Evolutionary conservation across 1,140 invertebrate genomes (phyloP).

Genomic region (Apocrypta bakeri): DNA sequence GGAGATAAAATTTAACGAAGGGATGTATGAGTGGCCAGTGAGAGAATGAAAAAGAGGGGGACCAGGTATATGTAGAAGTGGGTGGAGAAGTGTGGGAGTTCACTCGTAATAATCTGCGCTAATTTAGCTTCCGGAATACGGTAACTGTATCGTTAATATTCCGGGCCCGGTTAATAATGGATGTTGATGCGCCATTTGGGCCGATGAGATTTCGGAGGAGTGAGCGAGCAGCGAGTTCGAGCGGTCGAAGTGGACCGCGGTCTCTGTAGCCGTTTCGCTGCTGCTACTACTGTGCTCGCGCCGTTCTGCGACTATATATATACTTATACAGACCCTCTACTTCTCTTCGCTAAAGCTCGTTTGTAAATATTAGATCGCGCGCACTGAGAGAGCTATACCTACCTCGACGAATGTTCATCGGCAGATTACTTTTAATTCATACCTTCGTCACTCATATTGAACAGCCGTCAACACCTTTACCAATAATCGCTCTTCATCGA

Average conservation of each 20-base stretch:
- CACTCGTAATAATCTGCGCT: conserved; percentile 72
- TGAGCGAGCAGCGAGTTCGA: conserved; percentile 69
- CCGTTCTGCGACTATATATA: conserved; percentile 50
- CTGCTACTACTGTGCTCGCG: conserved; percentile 55
- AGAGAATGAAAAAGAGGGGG: background rate
- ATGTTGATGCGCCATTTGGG: conserved; percentile 75
- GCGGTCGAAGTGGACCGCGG: conserved; percentile 66
- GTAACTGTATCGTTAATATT: conserved; percentile 75
- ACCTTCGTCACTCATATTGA: background rate
- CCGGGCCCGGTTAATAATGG: conserved; percentile 72
- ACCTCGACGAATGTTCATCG: background rate
- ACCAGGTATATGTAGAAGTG: background rate
- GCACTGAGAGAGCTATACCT: background rate
- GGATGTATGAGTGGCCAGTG: background rate
- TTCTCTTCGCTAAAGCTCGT: conserved; percentile 60
- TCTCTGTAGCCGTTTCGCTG: conserved; percentile 41
- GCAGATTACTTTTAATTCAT: background rate
- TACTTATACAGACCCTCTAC: conserved; percentile 51
- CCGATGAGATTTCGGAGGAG: conserved; percentile 73
- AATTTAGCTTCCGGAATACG: conserved; percentile 74
- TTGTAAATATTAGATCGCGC: conserved; percentile 70
- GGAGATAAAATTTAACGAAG: conserved; percentile 4
- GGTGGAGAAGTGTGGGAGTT: conserved; percentile 43
- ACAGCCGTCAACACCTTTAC: background rate
- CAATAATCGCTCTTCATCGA: background rate